Percentiles rank a stretch among this genome's conserved stretches.
Conservation (phyloP, 2,888 invertebrate genomes). For the Toxonevra muliebris region DNA sequence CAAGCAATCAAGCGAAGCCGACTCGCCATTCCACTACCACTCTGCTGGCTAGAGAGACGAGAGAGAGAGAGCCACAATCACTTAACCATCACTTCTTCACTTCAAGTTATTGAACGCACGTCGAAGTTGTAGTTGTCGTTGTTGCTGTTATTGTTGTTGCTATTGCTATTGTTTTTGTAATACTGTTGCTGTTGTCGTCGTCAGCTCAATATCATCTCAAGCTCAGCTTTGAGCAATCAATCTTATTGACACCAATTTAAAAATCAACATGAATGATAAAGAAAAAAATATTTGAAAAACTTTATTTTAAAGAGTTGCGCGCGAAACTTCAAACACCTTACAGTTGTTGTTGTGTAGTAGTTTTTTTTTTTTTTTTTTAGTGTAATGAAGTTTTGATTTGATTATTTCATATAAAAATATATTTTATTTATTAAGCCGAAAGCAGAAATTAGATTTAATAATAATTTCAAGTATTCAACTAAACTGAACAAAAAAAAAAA, state of each 20-base stretch:
- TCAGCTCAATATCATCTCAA: conserved; percentile 30
- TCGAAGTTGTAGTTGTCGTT: too few species aligned
- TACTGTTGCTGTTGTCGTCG: conserved; percentile 4
- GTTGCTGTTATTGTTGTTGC: too few species aligned
- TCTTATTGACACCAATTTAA: conserved; percentile 61
- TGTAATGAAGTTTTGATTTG: background rate
- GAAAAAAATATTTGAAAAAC: background rate
- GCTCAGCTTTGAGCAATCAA: conserved; percentile 54
- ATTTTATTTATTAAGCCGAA: background rate
- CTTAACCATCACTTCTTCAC: too few species aligned
- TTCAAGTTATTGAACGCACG: too few species aligned
- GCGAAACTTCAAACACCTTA: conserved; percentile 31
- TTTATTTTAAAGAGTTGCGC: conserved; percentile 16
- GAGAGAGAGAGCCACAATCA: too few species aligned
- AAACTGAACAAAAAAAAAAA: background rate
- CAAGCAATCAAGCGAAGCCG: too few species aligned
- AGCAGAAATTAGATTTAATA: too few species aligned
- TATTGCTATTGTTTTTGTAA: too few species aligned
- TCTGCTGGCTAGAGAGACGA: too few species aligned
- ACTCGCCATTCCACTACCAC: too few species aligned
- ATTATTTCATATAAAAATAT: background rate
- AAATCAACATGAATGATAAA: conserved; percentile 9
- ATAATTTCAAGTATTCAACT: too few species aligned
- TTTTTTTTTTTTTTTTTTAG: background rate
- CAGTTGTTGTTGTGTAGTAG: conserved; percentile 1